Evolutionary conservation across 1,140 invertebrate species (phyloP).

Genomic region (Nasonia longicornis): DNA sequence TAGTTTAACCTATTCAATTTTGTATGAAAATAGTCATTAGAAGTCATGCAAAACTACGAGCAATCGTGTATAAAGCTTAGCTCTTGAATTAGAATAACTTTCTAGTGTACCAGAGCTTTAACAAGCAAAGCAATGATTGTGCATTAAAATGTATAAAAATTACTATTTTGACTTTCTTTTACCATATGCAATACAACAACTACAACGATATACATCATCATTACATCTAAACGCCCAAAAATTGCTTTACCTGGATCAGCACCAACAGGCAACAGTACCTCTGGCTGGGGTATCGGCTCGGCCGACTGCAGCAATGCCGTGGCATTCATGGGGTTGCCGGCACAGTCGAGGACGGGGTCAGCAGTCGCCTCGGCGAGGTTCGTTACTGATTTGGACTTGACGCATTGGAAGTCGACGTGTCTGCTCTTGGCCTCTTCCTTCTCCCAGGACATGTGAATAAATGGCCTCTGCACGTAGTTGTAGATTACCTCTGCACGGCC

Average conservation of each 20-base stretch:
- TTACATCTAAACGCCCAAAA: conserved; percentile 1
- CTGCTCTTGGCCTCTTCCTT: conserved; percentile 99
- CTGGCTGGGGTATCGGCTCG: conserved; percentile 55
- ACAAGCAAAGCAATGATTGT: neutral
- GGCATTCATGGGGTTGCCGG: conserved; percentile 70
- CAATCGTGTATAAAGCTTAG: neutral
- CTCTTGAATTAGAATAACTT: neutral
- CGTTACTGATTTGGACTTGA: conserved; percentile 94
- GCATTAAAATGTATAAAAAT: neutral
- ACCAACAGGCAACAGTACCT: conserved; percentile 53
- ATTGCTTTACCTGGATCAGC: conserved; percentile 55
- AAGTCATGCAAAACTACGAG: neutral
- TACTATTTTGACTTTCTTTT: neutral
- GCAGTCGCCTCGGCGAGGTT: conserved; percentile 93
- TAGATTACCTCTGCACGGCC: conserved; percentile 97
- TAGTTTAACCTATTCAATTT: too few species aligned
- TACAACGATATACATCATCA: conserved; percentile 4
- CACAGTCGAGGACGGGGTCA: conserved; percentile 79
- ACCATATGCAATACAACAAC: neutral
- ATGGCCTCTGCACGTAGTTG: conserved; percentile 99
- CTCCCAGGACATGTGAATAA: conserved; percentile 99
- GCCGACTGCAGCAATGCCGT: conserved; percentile 52
- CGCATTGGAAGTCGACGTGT: conserved; percentile 98
- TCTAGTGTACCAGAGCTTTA: neutral
- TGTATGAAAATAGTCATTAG: neutral